These are phyloP conservation scores for Aurelia aurita complex sp. Pacific DNA, from an alignment of 30 jellyfish, hydroid and myxozoan genomes.

Conservation along the genomic window DNA sequence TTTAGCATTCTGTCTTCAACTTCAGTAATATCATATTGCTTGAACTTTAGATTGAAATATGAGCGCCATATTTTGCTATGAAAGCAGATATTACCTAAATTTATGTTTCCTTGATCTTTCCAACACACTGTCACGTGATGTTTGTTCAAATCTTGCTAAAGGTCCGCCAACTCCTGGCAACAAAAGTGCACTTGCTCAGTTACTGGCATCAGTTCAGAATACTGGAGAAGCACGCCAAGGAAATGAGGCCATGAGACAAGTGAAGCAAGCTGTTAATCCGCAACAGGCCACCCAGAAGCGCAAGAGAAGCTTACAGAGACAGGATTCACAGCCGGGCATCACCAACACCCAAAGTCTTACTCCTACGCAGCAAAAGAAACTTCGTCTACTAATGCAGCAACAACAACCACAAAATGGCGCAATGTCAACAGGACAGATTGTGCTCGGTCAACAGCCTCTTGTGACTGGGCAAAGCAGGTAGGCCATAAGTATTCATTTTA, in stretches of 20 bases:
- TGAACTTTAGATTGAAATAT: too few relatives aligned
- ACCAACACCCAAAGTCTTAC: constrained; percentile 50
- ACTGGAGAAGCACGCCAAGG: constrained; percentile 51
- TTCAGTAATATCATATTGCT: too few relatives aligned
- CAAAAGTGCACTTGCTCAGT: constrained; percentile 73
- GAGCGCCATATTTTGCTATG: too few relatives aligned
- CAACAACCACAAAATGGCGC: constrained; percentile 75
- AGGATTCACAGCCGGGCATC: constrained; percentile 43
- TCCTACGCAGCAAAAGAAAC: constrained; percentile 56
- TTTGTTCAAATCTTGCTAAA: not conserved
- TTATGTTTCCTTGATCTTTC: too few relatives aligned
- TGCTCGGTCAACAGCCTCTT: constrained; percentile 71
- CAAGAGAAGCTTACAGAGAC: constrained; percentile 50
- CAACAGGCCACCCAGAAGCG: constrained; percentile 41
- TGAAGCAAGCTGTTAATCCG: constrained; percentile 44
- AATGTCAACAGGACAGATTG: constrained; percentile 44
- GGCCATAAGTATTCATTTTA: not conserved
- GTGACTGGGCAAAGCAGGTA: constrained; percentile 60
- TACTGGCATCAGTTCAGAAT: constrained; percentile 50
- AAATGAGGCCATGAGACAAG: constrained; percentile 41
- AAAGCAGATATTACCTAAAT: too few relatives aligned
- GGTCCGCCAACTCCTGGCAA: constrained; percentile 87
- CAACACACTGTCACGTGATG: too few relatives aligned
- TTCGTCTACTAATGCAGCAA: constrained; percentile 62
- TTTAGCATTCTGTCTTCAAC: too few relatives aligned